Evolutionary conservation across 2,113 vertebrate genomes (phyloP).

Genomic region (Ammodytes dubius): DNA sequence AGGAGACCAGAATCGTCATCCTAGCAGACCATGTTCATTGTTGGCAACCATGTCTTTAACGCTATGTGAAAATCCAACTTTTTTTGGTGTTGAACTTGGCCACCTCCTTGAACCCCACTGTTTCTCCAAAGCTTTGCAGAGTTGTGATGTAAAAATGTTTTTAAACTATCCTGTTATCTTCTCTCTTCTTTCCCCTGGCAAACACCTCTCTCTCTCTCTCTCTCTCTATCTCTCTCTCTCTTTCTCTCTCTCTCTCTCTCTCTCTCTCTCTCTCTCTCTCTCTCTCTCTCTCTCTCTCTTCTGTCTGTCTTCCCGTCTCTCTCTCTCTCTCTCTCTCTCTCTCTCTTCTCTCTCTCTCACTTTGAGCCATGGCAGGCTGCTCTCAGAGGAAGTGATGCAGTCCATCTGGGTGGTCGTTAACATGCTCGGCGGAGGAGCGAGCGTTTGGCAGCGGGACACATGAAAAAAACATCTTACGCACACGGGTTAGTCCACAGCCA

Average conservation of each 20-base stretch:
- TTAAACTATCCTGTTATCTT: constrained; percentile 18
- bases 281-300: constrained; percentile 1
- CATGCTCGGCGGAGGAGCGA: constrained; percentile 53
- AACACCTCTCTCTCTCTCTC: not conserved
- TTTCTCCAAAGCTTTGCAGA: not conserved
- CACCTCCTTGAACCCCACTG: not conserved
- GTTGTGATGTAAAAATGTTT: constrained; percentile 23
- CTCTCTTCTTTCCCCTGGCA: constrained; percentile 17
- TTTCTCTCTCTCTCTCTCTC: not conserved
- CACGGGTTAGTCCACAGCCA: constrained; percentile 49
- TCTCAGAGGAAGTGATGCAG: constrained; percentile 67
- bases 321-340: constrained; percentile 33
- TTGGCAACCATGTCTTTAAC: not conserved
- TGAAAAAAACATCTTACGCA: constrained; percentile 60
- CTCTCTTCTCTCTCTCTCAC: constrained; percentile 12
- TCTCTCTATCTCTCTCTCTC: constrained; percentile 13
- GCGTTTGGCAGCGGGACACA: constrained; percentile 66
- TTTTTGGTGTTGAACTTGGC: not conserved
- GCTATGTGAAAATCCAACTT: not conserved
- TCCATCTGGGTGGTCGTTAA: constrained; percentile 79
- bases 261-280: constrained; percentile 29
- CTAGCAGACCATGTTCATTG: too few species aligned
- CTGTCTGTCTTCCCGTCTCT: constrained; percentile 14
- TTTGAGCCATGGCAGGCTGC: constrained; percentile 56
- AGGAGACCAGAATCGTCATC: too few species aligned